Base-by-base conservation (phyloP, 2,888 invertebrate genomes). In the Nemotelus nigrinus region DNA sequence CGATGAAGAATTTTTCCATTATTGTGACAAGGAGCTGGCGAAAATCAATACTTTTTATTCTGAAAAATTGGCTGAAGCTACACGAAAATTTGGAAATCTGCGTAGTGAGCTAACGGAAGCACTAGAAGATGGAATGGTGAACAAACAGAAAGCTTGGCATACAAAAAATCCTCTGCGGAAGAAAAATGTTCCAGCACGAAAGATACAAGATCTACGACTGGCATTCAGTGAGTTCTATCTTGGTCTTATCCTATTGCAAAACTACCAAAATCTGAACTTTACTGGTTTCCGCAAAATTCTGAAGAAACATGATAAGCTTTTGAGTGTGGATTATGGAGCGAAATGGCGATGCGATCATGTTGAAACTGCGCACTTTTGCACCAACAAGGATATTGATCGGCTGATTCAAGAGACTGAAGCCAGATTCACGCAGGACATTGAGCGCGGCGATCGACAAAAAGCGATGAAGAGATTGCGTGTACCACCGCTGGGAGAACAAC, bases 181-280 rank as follows among this genome's bases (percentile, higher is more conserved):
- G 79, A 86, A 87, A 79, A 86, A 86, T 81, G 87, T 91, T 39
- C 90, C 92, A 0, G 89, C 91, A 0, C 89, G 94, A 64, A 94
- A 94, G 85, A 87, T 93, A 77, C 93, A 94, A 84, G 95, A 96
- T 85, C 88, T 96, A 80, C 95, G 95, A 86, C 88, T 96, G 81
- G 96, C 96, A 75, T 96, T 95, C 87, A 94, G 94, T 83, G 96
- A 96, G 88, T 96, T 95, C 87, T 97, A 96, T 87, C 89, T 96
- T 76, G 94, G 94, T 82, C 88, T 96, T 77, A 94, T 96, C 82
- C 88, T 96, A 60, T 87, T 96, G 74, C 96, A 96, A 87, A 96
- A 96, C 86, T 95, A 95, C 85, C 95, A 96, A 86, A 94, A 93
- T 82, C 88, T 96, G 10, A 96, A 96, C 88, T 94, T 94, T 83